Base-by-base conservation (phyloP, 2,888 invertebrate genomes). In the Margaritifera margaritifera region DNA sequence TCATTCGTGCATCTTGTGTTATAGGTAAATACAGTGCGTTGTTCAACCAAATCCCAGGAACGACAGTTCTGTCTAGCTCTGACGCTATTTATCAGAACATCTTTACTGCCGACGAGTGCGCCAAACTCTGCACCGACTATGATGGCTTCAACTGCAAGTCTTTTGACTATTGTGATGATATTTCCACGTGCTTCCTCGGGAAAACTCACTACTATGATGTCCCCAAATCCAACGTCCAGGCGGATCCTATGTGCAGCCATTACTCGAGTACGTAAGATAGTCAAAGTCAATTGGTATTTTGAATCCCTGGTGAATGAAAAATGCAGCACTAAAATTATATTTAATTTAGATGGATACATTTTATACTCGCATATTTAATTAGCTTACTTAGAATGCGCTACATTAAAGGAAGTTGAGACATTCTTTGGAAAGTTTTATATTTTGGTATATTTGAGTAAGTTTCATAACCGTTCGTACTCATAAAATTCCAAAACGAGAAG, bases 81-180 rank as follows among this genome's bases (percentile, higher is more conserved):
- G 71, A 80, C 59, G 73, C 78, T 22, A 82, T 83, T 52, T 85
- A 85, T 69, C 83, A 85, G 72, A 77, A 78, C 52, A 80, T 85
- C 25, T 76, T 67, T 61, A 66, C 75, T 19, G 73, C 76, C 27
- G 83, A 83, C 66, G 75, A 80, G 62, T 85, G 85, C 64, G 85
- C 80, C 52, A 80, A 80, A 62, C 76, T 85, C 2, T 85, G 85
- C 64, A 73, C 68, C 19, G 80, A 82, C 67, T 83, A 80, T 64
- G 71, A 73, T n/a, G 79, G 75, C 22, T 84, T 84, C 69, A 71
- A 64, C 63, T 85, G 85, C 71, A 81, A 83, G 66, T 85, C 85
- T 1, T 85, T 85, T 64, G 85, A 85, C 69, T 85, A 73, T 67
- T 85, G 85, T 63, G 73, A 72, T 15, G 78, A 79, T 66, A 78